phyloP scores from a whole-genome alignment of 1,140 invertebrate species.

The Eumeta japonica region DNA sequence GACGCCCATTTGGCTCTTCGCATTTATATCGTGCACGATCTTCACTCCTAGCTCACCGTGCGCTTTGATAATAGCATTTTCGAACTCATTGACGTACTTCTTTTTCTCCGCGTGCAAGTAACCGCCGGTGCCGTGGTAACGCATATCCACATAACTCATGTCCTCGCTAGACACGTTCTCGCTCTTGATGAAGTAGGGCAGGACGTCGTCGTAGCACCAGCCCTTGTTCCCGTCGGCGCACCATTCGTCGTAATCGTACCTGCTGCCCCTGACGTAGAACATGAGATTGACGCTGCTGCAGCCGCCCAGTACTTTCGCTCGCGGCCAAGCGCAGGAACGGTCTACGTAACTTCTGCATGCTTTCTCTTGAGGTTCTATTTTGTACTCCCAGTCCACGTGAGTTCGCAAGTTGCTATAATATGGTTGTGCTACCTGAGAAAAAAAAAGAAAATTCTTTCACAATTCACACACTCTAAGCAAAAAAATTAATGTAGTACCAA shows the following conservation, averaged over 20 bases:
- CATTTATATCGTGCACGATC: slow-evolving; percentile 57
- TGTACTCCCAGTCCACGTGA: slow-evolving; percentile 58
- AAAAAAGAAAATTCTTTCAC: too few species aligned
- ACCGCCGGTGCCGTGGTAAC: slow-evolving; percentile 73
- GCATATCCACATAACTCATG: slow-evolving; percentile 39
- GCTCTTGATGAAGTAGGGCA: slow-evolving; percentile 51
- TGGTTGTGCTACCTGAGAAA: slow-evolving; percentile 23
- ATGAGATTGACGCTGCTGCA: slow-evolving; percentile 66
- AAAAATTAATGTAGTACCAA: too few species aligned
- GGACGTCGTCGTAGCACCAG: slow-evolving; percentile 50
- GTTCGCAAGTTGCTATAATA: slow-evolving; percentile 23
- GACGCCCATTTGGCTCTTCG: slow-evolving; percentile 45
- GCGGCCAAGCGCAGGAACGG: slow-evolving; percentile 52
- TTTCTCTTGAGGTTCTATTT: slow-evolving; percentile 49
- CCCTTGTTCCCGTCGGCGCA: slow-evolving; percentile 30
- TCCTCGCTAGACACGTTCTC: slow-evolving; percentile 67
- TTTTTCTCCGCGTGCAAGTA: slow-evolving; percentile 73
- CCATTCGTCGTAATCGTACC: slow-evolving; percentile 70
- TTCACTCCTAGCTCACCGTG: slow-evolving; percentile 70
- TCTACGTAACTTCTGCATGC: slow-evolving; percentile 32
- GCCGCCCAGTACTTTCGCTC: slow-evolving; percentile 63
- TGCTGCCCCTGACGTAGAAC: slow-evolving; percentile 66
- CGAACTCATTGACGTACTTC: slow-evolving; percentile 65
- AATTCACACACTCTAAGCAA: too few species aligned
- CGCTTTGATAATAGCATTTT: slow-evolving; percentile 70